Base-by-base conservation (phyloP, 92 coral and sea anemone genomes). In the Epizoanthus fatuus region DNA sequence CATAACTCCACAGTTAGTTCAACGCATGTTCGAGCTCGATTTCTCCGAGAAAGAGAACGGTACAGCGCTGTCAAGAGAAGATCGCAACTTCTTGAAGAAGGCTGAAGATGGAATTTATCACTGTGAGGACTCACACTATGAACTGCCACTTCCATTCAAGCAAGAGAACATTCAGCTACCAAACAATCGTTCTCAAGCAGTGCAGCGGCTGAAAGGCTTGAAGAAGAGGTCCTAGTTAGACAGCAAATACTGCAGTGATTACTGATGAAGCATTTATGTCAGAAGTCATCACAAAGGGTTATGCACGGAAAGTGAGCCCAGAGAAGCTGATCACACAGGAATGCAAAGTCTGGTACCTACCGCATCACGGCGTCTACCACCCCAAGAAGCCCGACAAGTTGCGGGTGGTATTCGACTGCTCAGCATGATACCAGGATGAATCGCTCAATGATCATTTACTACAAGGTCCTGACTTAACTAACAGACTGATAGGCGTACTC, bases 311-410 rank as follows among this genome's bases (percentile, higher is more conserved):
- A 62, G 87, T 70, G 17, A 62, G 25, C 12, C 59, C 64, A 67
- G 81, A 65, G 25, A 20, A 71, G 14, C 69, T 54, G 57, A 20
- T n/a, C 11, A 22, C 72, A 3, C 16, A 65, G 11, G 54, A 86
- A 38, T 88, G 87, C 37, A 80, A 75, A 58, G 74, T 86, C 10
- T 90, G 90, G 87, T 81, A 81, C 72, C 19, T 90, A 55, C 85
- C 93, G n/a, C 93, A 90, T 25, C 93, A 86, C 5, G 90, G 93
- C 45, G 40, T 86, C 0, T 90, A 80, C 44, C 87, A 90, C 57
- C 87, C 90, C 4, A 79, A 58, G 64, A 85, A 85, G 78, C 83
- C 90, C 7, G 63, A 56, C 15, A 76, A 80, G 67, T 37, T 84
- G 35, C 53, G 89, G 11, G 86, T 89, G 0, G 89, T 89, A 19